These are phyloP conservation scores for Odiellus spinosus DNA, from an alignment of 2,888 invertebrate species.

Conservation along the genomic window DNA sequence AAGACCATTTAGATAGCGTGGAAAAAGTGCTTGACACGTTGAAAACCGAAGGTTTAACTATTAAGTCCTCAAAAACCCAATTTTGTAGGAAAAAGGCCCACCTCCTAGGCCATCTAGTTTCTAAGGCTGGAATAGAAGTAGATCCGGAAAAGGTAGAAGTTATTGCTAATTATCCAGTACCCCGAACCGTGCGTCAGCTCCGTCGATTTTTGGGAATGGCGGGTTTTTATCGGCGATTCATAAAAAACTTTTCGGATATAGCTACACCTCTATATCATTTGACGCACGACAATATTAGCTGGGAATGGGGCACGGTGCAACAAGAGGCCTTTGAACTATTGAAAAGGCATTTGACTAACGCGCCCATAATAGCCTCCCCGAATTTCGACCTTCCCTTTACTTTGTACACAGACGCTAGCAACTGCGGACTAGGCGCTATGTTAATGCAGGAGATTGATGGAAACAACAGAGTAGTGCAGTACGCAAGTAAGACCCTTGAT, in stretches of 20 bases:
- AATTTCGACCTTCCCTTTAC: slow-evolving; percentile 11
- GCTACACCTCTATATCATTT: slow-evolving; percentile 5
- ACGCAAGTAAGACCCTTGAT: slow-evolving; percentile 11
- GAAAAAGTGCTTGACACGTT: slow-evolving; percentile 14
- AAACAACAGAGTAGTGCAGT: slow-evolving; percentile 17
- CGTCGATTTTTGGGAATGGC: not conserved
- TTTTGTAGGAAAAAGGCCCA: slow-evolving; percentile 11
- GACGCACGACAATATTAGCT: slow-evolving; percentile 5
- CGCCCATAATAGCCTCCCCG: slow-evolving; percentile 19
- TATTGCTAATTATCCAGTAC: slow-evolving; percentile 9
- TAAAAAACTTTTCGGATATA: slow-evolving; percentile 5
- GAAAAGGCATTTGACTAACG: slow-evolving; percentile 6
- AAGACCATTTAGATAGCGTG: slow-evolving; percentile 14
- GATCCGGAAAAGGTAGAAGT: slow-evolving; percentile 4
- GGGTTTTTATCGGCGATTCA: slow-evolving; percentile 6
- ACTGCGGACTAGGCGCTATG: slow-evolving; percentile 20
- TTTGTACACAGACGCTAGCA: slow-evolving; percentile 21
- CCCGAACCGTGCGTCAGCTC: slow-evolving; percentile 4
- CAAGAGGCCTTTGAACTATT: slow-evolving; percentile 6
- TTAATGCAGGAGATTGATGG: slow-evolving; percentile 19
- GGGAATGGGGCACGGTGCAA: slow-evolving; percentile 3
- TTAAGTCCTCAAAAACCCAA: slow-evolving; percentile 17
- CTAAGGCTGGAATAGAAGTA: slow-evolving; percentile 2
- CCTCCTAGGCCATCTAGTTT: slow-evolving; percentile 10
- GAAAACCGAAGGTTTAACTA: slow-evolving; percentile 13